Base-by-base conservation (phyloP, 2,888 invertebrate genomes). In the Balanococcus diminutus region DNA sequence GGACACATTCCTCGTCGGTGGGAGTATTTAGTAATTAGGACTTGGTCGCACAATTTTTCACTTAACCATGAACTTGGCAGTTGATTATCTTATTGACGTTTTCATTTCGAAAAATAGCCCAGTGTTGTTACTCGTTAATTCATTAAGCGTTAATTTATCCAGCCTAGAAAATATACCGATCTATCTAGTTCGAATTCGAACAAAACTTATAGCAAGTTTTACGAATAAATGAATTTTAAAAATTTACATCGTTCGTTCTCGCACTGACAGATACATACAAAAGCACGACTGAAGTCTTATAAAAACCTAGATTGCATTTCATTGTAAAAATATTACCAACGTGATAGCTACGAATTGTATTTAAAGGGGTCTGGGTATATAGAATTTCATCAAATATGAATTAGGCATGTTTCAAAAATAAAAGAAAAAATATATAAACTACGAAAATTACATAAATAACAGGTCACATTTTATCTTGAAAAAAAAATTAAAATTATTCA, bases 71-170 rank as follows among this genome's bases (percentile, higher is more conserved):
- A 79, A 32, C 75, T 32, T 36, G 19, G 36, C 36, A 22, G 36
- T 79, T 79, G 32, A 79, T 36, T 79, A 79, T 36, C 75, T 32
- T 79, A 79, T 32, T 32, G 19, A 79, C 75, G 32, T 79, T 79
- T 72, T 31, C 4, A 31, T 72, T 72, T 72, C 16, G 1, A 16
- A 14, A 31, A 56, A 56, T 11, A 56, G 19, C 9, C 19, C 22
- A 16, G 72, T 32, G 72, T 72, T 56, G 56, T 22, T 56, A 22
- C 31, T 72, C 22, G 56, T 22, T 56, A 22, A 22, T 72, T 67
- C 31, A 72, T 31, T 72, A 72, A 31, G 16, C 72, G 72, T 72
- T 72, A 72, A 72, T 72, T 72, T 31, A 32, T 31, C 31, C 31
- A 72, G 72, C 72, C 56, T 56, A 56, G 19, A 14, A 56, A 56